Evolutionary conservation across 2,888 invertebrate species (phyloP).

Genomic region (Chaetoderma sp.): DNA sequence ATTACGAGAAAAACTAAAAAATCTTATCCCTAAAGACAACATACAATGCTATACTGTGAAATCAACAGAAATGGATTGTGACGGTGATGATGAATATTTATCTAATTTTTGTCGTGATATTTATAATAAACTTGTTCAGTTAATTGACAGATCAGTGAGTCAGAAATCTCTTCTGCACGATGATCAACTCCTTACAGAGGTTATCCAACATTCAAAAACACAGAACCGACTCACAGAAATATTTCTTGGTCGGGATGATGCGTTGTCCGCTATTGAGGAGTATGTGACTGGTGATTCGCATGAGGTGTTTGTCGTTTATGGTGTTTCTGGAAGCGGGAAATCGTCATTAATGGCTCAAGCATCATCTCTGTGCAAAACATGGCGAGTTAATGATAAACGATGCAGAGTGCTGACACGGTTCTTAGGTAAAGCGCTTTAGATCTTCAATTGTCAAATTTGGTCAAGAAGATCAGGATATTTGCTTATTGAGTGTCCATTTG

Average conservation of each 20-base stretch:
- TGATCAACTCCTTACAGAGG: slow-evolving; percentile 36
- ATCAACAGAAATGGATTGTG: no score
- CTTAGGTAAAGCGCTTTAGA: slow-evolving; percentile 37
- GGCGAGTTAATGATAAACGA: slow-evolving; percentile 24
- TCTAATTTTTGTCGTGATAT: slow-evolving; percentile 32
- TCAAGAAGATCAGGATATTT: no score
- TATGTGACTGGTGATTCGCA: slow-evolving; percentile 14
- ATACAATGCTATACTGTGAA: no score
- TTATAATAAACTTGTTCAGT: slow-evolving; percentile 22
- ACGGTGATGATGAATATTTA: slow-evolving; percentile 30
- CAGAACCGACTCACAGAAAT: slow-evolving; percentile 26
- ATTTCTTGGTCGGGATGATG: slow-evolving; percentile 38
- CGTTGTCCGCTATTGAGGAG: slow-evolving; percentile 30
- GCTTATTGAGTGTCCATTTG: no score
- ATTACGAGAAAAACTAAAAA: slow-evolving; percentile 12
- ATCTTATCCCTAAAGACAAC: no score
- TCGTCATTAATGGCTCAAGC: slow-evolving; percentile 45
- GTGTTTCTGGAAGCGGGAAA: slow-evolving; percentile 45
- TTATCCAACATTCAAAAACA: slow-evolving; percentile 40
- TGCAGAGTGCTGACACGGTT: slow-evolving; percentile 40
- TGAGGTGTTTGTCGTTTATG: slow-evolving; percentile 40
- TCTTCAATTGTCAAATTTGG: no score
- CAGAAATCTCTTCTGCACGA: slow-evolving; percentile 13
- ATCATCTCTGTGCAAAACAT: slow-evolving; percentile 32
- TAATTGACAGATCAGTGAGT: slow-evolving; percentile 34